These are phyloP conservation scores for Acanthosoma haemorrhoidale DNA, from an alignment of 2,888 invertebrate genomes.

Conservation along the genomic window DNA sequence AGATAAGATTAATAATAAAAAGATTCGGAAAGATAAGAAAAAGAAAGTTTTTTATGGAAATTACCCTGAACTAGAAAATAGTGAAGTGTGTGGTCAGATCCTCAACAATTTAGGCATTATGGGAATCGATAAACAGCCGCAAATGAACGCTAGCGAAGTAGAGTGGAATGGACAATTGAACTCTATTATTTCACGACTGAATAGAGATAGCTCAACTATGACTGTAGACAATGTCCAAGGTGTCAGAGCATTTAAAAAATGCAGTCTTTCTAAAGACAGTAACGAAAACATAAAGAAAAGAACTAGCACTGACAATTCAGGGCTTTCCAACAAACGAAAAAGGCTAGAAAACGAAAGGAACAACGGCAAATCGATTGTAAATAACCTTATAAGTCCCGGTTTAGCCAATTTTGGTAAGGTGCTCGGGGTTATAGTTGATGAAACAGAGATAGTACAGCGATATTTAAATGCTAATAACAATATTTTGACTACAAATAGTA, in stretches of 20 bases:
- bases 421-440: neutral
- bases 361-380: no score
- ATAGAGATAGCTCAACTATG: no score
- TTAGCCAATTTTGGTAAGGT: neutral
- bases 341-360: no score
- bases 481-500: neutral
- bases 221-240: no score
- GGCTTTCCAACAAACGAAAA: no score
- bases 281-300: no score
- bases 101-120: neutral
- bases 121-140: neutral
- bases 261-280: no score
- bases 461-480: neutral
- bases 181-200: neutral
- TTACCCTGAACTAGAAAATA: neutral
- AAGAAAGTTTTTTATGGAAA: neutral
- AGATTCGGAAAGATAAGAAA: neutral
- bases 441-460: neutral
- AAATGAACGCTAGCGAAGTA: neutral
- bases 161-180: neutral
- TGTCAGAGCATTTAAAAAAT: no score
- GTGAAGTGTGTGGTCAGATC: neutral
- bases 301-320: no score
- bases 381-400: no score
- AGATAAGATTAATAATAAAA: neutral